phyloP scores from a whole-genome alignment of 1,140 invertebrate species.

The Patella vulgata region DNA sequence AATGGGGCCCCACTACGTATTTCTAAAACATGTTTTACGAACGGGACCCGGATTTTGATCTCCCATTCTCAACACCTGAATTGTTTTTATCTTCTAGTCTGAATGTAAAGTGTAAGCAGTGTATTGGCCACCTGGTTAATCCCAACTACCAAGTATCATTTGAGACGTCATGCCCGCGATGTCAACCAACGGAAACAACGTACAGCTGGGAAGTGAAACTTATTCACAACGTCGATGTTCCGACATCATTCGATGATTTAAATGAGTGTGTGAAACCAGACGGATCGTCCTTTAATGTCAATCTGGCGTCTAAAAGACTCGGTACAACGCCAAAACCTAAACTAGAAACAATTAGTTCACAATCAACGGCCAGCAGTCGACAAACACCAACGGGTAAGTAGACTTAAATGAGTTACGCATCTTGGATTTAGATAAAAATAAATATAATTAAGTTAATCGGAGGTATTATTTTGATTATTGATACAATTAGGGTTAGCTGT shows the following conservation, averaged over 20 bases:
- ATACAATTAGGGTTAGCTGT: too few relatives aligned
- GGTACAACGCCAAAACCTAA: slow-evolving; percentile 1
- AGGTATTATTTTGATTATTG: too few relatives aligned
- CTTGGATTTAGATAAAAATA: too few relatives aligned
- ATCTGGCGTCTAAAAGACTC: not conserved
- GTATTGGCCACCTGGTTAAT: slow-evolving; percentile 24
- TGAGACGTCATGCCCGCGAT: slow-evolving; percentile 14
- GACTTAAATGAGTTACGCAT: too few relatives aligned
- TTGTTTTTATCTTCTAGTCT: too few relatives aligned
- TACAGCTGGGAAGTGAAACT: slow-evolving; percentile 26
- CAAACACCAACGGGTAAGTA: too few relatives aligned
- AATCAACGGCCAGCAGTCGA: slow-evolving; percentile 6
- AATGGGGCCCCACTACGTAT: too few relatives aligned
- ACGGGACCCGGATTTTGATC: too few relatives aligned
- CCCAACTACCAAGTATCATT: slow-evolving; percentile 29
- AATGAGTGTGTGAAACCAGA: slow-evolving; percentile 24
- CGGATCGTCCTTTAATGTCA: slow-evolving; percentile 24
- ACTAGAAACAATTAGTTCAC: slow-evolving; percentile 1
- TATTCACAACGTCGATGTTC: not conserved
- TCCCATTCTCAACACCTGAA: too few relatives aligned
- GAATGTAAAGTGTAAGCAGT: slow-evolving; percentile 19
- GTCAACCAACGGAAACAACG: not conserved
- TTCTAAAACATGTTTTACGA: too few relatives aligned
- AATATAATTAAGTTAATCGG: too few relatives aligned
- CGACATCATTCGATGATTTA: slow-evolving; percentile 6